Conservation (phyloP, 2,113 vertebrate species). For the Fregata magnificens region DNA sequence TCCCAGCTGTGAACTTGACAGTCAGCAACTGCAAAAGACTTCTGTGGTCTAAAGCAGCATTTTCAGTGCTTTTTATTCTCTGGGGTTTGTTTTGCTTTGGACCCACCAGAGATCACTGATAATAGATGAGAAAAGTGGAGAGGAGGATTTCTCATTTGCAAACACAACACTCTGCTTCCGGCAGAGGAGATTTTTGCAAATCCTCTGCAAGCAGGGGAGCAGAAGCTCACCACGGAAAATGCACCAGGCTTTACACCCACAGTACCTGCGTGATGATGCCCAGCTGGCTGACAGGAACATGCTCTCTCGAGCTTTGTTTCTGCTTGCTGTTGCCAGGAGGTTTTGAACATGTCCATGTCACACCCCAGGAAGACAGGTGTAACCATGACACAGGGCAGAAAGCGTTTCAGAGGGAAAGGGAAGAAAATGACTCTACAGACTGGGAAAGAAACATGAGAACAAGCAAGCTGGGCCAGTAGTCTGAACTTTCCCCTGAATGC, state of each 20-base stretch:
- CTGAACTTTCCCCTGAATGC: not conserved
- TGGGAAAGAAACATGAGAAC: not conserved
- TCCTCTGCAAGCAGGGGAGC: not conserved
- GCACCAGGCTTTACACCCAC: not conserved
- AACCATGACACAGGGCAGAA: not conserved
- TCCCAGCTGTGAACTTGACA: not conserved
- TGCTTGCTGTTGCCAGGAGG: not conserved
- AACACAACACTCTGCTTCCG: not conserved
- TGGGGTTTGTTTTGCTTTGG: constrained; percentile 1
- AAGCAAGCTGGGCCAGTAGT: not conserved
- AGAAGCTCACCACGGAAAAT: not conserved
- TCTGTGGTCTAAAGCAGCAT: not conserved
- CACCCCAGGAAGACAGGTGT: not conserved
- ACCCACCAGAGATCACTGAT: not conserved
- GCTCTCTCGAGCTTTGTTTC: not conserved
- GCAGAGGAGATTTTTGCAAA: not conserved
- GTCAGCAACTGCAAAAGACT: not conserved
- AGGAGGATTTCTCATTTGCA: not conserved
- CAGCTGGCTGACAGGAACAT: not conserved
- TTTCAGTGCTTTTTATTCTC: not conserved
- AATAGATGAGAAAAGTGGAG: not conserved
- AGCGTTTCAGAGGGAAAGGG: not conserved
- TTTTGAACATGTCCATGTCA: not conserved
- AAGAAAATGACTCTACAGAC: not conserved
- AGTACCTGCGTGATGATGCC: not conserved